Evolutionary conservation across 2,888 invertebrate species (phyloP).

Genomic region (Kryphioiulus occultus): DNA sequence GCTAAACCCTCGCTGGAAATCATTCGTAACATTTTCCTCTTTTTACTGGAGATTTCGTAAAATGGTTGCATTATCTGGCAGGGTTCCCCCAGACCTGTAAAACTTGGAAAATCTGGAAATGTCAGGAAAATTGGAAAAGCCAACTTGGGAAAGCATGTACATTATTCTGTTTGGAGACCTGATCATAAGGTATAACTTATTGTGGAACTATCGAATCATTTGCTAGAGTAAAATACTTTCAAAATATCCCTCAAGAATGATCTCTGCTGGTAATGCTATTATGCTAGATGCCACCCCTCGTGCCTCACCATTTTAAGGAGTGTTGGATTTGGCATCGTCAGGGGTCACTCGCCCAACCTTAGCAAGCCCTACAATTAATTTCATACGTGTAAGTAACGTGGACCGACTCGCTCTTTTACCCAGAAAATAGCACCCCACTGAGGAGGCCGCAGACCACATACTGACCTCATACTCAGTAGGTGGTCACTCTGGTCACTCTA

Average conservation of each 20-base stretch:
- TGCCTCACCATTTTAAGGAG: background rate
- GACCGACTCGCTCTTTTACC: background rate
- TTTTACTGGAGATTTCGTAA: too few relatives aligned
- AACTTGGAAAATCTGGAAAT: too few relatives aligned
- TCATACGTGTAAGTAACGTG: background rate
- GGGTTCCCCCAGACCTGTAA: too few relatives aligned
- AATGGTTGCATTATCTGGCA: too few relatives aligned
- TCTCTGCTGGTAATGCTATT: background rate
- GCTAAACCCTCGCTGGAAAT: too few relatives aligned
- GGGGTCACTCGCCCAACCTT: constrained; percentile 6
- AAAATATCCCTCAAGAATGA: background rate
- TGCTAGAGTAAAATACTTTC: background rate
- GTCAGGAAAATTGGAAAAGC: too few relatives aligned
- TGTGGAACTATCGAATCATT: background rate
- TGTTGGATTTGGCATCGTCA: background rate
- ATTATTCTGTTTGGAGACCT: too few relatives aligned
- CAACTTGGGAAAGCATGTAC: too few relatives aligned
- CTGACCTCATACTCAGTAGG: constrained; percentile 4
- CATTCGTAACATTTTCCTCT: too few relatives aligned
- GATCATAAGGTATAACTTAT: background rate
- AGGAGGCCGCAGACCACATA: background rate
- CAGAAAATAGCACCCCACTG: background rate
- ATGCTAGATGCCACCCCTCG: background rate
- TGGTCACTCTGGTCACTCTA: background rate
- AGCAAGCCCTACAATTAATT: background rate